A percentile compares a stretch with the other conserved stretches of the same genome.
phyloP scores from a whole-genome alignment of 92 coral and sea anemone species.

The Umimayanthus kanabou region DNA sequence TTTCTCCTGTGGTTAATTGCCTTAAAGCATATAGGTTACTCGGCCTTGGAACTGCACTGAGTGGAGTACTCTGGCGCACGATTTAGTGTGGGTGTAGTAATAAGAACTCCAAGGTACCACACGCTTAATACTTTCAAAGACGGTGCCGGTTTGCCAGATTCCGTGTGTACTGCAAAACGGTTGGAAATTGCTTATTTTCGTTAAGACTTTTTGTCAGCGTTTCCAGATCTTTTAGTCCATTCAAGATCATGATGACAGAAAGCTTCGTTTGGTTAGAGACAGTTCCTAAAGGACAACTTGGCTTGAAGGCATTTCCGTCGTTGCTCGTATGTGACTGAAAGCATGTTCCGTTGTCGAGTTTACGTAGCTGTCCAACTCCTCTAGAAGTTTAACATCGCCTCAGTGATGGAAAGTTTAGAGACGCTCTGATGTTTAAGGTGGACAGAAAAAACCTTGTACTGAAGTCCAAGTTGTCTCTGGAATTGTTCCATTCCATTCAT shows the following conservation, averaged over 20 bases:
- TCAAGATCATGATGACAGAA: slow-evolving; percentile 41
- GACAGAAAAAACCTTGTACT: slow-evolving; percentile 50
- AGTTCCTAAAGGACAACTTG: slow-evolving; percentile 47
- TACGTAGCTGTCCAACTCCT: too few species aligned
- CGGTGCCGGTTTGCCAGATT: slow-evolving; percentile 42
- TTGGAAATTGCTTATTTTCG: slow-evolving; percentile 17
- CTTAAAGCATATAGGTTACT: slow-evolving; percentile 19
- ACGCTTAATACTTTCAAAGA: slow-evolving; percentile 40
- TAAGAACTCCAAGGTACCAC: slow-evolving; percentile 24
- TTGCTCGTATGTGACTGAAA: slow-evolving; percentile 45
- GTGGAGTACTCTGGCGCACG: slow-evolving; percentile 49
- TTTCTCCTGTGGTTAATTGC: slow-evolving; percentile 14
- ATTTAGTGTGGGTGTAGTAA: slow-evolving; percentile 36
- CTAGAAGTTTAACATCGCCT: too few species aligned
- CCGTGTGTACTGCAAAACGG: slow-evolving; percentile 31
- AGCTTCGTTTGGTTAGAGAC: slow-evolving; percentile 35
- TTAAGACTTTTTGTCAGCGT: slow-evolving; percentile 16
- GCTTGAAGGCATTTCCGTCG: slow-evolving; percentile 27
- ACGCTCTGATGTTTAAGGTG: slow-evolving; percentile 49
- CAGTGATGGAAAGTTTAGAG: too few species aligned
- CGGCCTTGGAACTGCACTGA: slow-evolving; percentile 40
- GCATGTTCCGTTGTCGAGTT: background rate
- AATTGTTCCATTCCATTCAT: background rate
- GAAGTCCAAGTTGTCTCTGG: slow-evolving; percentile 48
- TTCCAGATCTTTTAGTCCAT: slow-evolving; percentile 17